These are phyloP conservation scores for Lateolabrax maculatus DNA, from an alignment of 2,797 vertebrate genomes.

Conservation along the genomic window DNA sequence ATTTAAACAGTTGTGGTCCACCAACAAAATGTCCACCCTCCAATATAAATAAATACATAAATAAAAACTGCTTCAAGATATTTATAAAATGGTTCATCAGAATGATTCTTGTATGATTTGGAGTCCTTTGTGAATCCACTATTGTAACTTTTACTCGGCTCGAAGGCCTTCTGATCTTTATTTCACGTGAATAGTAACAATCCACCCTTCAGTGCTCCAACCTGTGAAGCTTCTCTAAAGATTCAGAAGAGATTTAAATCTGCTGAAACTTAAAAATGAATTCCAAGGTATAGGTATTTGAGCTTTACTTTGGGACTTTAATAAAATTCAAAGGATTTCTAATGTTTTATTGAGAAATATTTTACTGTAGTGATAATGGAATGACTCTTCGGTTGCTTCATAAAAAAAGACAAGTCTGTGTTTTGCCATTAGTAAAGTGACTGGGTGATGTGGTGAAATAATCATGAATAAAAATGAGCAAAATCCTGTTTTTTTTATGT, in stretches of 20 bases:
- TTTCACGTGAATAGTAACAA: slow-evolving; percentile 37
- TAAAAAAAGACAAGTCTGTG: not conserved
- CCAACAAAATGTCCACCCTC: slow-evolving; percentile 21
- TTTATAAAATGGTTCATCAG: slow-evolving; percentile 29
- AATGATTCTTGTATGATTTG: slow-evolving; percentile 8
- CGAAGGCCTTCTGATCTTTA: slow-evolving; percentile 29
- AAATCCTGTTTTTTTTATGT: not conserved
- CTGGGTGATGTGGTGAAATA: not conserved
- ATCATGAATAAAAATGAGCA: not conserved
- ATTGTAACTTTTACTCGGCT: not conserved
- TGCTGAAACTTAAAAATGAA: no score
- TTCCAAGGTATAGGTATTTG: not conserved
- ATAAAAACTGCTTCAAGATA: not conserved
- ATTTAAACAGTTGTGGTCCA: slow-evolving; percentile 1
- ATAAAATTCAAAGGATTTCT: not conserved
- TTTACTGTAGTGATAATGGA: not conserved
- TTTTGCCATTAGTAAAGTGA: not conserved
- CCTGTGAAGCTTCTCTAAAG: slow-evolving; percentile 19
- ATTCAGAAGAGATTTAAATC: no score
- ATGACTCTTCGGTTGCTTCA: not conserved
- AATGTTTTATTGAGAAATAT: slow-evolving; percentile 3
- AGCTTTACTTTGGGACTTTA: not conserved
- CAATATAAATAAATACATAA: slow-evolving; percentile 20
- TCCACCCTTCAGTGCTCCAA: slow-evolving; percentile 23
- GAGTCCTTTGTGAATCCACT: slow-evolving; percentile 15